These are phyloP conservation scores for Dipodomys merriami DNA, from an alignment of 2,113 vertebrate species.

Conservation along the genomic window DNA sequence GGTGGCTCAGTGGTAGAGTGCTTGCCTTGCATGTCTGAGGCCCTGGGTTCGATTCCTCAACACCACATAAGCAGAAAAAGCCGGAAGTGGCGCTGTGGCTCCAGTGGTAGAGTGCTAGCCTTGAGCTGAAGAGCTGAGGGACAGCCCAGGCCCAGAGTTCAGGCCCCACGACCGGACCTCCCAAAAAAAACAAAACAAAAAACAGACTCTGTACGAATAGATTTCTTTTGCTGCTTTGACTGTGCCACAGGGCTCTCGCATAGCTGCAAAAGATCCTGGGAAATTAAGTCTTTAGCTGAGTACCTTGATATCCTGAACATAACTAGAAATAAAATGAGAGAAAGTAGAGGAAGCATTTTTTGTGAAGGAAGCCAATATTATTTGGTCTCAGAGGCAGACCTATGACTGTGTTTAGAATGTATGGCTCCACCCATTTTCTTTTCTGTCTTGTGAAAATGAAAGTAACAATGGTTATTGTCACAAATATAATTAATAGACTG, in stretches of 20 bases:
- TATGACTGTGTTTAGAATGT: background rate
- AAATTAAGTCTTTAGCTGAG: background rate
- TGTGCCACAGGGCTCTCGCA: background rate
- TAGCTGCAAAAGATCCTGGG: conserved; percentile 31
- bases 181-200: too few relatives aligned
- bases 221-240: background rate
- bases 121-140: too few relatives aligned
- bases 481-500: background rate
- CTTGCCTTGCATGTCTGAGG: too few relatives aligned
- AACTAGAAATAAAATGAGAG: background rate
- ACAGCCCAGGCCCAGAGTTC: too few relatives aligned
- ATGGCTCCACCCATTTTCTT: background rate
- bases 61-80: too few relatives aligned
- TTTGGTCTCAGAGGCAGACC: background rate
- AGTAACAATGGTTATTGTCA: background rate
- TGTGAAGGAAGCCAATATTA: background rate
- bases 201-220: background rate
- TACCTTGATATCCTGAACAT: background rate
- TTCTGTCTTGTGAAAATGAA: background rate
- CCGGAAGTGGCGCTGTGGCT: too few relatives aligned
- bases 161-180: too few relatives aligned
- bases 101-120: too few relatives aligned
- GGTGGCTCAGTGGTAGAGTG: too few relatives aligned
- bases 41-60: too few relatives aligned
- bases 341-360: background rate